A percentile compares a stretch with the other conserved stretches of the same genome.
phyloP scores from a whole-genome alignment of 2,797 vertebrate species.

The Channa striata region DNA sequence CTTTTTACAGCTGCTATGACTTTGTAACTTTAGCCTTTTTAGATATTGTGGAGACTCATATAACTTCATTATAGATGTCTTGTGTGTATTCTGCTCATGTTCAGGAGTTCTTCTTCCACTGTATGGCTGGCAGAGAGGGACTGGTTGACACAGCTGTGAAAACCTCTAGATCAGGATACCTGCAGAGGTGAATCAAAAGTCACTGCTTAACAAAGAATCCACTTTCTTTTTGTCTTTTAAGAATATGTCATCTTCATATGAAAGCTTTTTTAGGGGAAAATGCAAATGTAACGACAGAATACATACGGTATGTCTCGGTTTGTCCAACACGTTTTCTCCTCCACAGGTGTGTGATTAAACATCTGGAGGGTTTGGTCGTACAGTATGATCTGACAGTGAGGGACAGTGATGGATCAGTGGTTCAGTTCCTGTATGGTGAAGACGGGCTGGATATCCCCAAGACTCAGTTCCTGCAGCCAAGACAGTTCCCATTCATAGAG shows the following conservation, averaged over 20 bases:
- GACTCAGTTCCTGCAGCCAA: slow-evolving; percentile 91
- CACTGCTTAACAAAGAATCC: too few relatives aligned
- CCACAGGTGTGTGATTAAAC: slow-evolving; percentile 94
- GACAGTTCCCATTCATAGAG: slow-evolving; percentile 94
- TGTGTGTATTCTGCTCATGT: neutral
- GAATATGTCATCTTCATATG: too few relatives aligned
- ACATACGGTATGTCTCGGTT: too few relatives aligned
- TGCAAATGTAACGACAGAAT: too few relatives aligned
- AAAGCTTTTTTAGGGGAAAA: neutral
- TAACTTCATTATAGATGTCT: neutral
- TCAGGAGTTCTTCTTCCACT: slow-evolving; percentile 99
- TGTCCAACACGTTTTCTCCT: neutral
- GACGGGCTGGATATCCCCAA: slow-evolving; percentile 96
- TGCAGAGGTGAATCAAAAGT: slow-evolving; percentile 88
- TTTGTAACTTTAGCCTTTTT: neutral
- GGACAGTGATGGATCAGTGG: slow-evolving; percentile 95
- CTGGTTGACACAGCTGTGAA: slow-evolving; percentile 98
- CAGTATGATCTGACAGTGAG: slow-evolving; percentile 97
- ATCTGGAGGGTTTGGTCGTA: slow-evolving; percentile 95
- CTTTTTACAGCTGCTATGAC: neutral
- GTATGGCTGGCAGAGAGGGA: slow-evolving; percentile 98
- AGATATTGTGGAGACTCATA: neutral
- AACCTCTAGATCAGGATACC: slow-evolving; percentile 96
- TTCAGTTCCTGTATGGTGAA: slow-evolving; percentile 98
- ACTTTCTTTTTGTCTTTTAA: too few relatives aligned